Evolutionary conservation across 2,888 invertebrate species (phyloP), one percentile per base, ranked within the genome.

Genomic region (Steinernema hermaphroditum): DNA sequence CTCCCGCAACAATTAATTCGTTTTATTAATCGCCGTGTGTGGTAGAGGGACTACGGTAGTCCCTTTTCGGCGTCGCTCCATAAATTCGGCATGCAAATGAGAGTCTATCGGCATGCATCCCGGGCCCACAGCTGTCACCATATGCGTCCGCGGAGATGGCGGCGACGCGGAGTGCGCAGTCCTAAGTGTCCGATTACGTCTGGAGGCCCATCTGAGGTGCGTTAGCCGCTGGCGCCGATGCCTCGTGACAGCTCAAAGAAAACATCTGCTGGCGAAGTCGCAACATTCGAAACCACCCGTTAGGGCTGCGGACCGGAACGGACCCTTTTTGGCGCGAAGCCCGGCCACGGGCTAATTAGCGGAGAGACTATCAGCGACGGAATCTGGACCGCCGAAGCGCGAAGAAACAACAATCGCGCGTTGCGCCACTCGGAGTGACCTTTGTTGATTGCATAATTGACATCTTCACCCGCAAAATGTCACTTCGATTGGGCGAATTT

Each of bases 371-470:
- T 54, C 54, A 54, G 54, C 27, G 27, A 2, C 54, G 54, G 27
- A 54, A 54, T 54, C 54, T 54, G n/a, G 49, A 54, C 54, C 24
- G n/a, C 24, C 46, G 46, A 19, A 46, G 46, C 22, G 46, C 54
- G 54, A 54, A 54, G 54, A 54, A 54, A 54, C 54, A 54, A 54
- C 27, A 54, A 54, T 54, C 54, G 54, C 2, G 24, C 19, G 14
- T 14, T 22, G 54, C 27, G 22, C 14, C 12, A 16, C 46, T n/a
- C 4, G 2, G n/a, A n/a, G 9, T 54, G 54, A 54, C 54, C 54
- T 54, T 54, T 54, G 54, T 54, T 4, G 54, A 54, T 54, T 54
- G 54, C 54, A 54, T 54, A 54, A 54, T 54, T 54, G 54, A 54
- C 54, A 54, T 54, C 54, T 54, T 27, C 54, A 27, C 24, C 12